Conservation (phyloP, 2,797 vertebrate species). For the Carcharodon carcharias region DNA sequence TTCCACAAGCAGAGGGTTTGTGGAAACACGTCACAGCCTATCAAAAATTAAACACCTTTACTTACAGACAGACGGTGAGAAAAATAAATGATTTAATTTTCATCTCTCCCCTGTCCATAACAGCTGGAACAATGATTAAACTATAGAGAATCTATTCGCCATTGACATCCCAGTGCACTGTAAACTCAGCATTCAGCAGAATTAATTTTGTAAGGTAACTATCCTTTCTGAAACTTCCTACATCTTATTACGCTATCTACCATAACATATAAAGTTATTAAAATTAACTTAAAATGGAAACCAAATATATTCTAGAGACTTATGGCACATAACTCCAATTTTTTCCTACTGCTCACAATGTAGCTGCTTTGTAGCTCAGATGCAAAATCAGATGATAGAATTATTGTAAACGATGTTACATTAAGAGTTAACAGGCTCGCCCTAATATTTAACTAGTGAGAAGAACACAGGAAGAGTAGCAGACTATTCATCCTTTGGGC, state of each 20-base stretch:
- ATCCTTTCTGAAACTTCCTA: neutral
- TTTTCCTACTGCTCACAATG: neutral
- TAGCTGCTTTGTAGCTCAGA: neutral
- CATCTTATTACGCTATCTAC: neutral
- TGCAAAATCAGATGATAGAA: neutral
- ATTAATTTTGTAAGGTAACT: neutral
- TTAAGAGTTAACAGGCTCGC: too few relatives aligned
- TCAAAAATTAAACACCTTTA: too few relatives aligned
- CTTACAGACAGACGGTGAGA: too few relatives aligned
- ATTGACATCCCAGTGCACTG: neutral
- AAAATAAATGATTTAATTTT: too few relatives aligned
- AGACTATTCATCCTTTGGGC: too few relatives aligned
- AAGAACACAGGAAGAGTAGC: too few relatives aligned
- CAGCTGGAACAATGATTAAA: neutral
- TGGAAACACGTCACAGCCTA: too few relatives aligned
- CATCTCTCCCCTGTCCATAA: too few relatives aligned
- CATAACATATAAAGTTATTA: neutral
- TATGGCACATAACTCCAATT: neutral
- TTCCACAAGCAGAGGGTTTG: too few relatives aligned
- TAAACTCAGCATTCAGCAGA: neutral
- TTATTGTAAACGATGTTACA: too few relatives aligned
- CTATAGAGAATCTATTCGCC: neutral
- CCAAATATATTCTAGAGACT: neutral
- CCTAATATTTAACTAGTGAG: too few relatives aligned
- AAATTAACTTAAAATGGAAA: neutral